Evolutionary conservation across 2,113 vertebrate species (phyloP).

Genomic region (Galemys pyrenaicus): DNA sequence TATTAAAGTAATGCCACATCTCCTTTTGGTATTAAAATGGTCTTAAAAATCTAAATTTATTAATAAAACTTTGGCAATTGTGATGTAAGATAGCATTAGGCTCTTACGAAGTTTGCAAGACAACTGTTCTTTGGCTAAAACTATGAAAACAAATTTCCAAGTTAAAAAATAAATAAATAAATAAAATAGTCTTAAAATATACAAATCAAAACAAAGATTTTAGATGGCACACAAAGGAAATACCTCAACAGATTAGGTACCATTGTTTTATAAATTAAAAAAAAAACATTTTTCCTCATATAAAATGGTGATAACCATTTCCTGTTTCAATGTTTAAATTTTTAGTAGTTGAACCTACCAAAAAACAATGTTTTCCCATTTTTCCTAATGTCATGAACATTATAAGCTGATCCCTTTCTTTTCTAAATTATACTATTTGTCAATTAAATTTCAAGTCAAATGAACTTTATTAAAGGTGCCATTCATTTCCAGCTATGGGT

Average conservation of each 20-base stretch:
- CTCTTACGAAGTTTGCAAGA: slow-evolving; percentile 68
- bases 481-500: background rate
- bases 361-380: background rate
- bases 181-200: slow-evolving; percentile 13
- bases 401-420: background rate
- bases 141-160: slow-evolving; percentile 74
- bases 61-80: slow-evolving; percentile 65
- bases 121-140: slow-evolving; percentile 77
- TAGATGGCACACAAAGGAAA: background rate
- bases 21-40: background rate
- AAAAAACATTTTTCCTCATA: background rate
- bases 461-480: background rate
- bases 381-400: slow-evolving; percentile 1
- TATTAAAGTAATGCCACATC: slow-evolving; percentile 9
- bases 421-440: slow-evolving; percentile 1
- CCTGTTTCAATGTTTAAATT: background rate
- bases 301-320: slow-evolving; percentile 16
- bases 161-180: no score
- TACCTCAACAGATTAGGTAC: background rate
- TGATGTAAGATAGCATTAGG: slow-evolving; percentile 38
- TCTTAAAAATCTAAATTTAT: background rate
- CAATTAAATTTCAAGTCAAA: slow-evolving; percentile 33
- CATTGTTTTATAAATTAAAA: background rate
- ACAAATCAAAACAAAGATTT: background rate
- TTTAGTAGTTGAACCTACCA: background rate